phyloP scores from a whole-genome alignment of 2,888 invertebrate genomes.

The Eulithis prunata region DNA sequence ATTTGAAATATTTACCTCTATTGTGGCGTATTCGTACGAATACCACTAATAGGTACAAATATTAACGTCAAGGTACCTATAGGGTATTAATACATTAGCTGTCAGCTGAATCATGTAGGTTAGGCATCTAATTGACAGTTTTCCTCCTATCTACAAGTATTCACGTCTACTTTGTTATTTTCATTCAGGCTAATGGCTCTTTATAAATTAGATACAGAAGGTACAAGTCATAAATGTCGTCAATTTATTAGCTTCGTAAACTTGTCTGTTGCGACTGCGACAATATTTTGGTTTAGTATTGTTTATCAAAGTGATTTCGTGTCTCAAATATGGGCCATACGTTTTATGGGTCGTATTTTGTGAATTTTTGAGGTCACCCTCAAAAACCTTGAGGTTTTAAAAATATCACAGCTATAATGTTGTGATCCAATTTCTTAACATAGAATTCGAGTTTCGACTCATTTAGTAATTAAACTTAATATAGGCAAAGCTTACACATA shows the following conservation, averaged over 20 bases:
- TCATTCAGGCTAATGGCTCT: slow-evolving; percentile 26
- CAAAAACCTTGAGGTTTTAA: neutral
- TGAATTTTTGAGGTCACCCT: neutral
- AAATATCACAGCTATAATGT: neutral
- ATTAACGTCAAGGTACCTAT: too few species aligned
- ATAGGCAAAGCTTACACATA: too few species aligned
- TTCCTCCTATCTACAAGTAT: slow-evolving; percentile 15
- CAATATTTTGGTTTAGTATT: slow-evolving; percentile 22
- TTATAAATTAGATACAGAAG: slow-evolving; percentile 23
- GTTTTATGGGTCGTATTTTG: slow-evolving; percentile 5
- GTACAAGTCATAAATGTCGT: slow-evolving; percentile 18
- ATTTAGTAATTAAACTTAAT: too few species aligned
- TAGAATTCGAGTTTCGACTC: too few species aligned
- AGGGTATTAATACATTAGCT: neutral
- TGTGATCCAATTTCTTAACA: too few species aligned
- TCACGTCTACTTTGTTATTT: slow-evolving; percentile 24
- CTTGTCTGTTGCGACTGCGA: slow-evolving; percentile 6
- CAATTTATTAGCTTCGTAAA: slow-evolving; percentile 23
- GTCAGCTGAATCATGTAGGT: neutral
- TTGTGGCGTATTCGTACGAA: too few species aligned
- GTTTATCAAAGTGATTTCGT: slow-evolving; percentile 17
- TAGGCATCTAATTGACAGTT: neutral
- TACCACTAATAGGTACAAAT: too few species aligned
- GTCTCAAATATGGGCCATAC: slow-evolving; percentile 13
- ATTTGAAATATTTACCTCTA: too few species aligned